A percentile compares a stretch with the other conserved stretches of the same genome.
Conservation (phyloP, 2,888 invertebrate genomes). For the Eristalis pertinax region DNA sequence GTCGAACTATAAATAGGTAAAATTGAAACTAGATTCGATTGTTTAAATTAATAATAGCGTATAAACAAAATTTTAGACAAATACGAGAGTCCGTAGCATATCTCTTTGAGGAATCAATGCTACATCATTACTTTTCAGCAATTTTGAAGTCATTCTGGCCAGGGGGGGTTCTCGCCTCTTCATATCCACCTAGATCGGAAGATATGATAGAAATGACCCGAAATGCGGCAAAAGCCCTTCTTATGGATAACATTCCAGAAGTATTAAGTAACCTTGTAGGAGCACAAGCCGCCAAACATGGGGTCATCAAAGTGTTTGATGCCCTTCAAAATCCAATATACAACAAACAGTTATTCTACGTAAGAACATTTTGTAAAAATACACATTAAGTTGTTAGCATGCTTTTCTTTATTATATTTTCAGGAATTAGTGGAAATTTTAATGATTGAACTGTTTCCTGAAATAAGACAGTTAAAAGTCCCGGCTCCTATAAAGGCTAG, state of each 20-base stretch:
- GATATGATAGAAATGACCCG: conserved; percentile 87
- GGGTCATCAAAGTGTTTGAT: conserved; percentile 92
- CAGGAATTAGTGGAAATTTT: conserved; percentile 87
- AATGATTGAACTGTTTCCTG: conserved; percentile 87
- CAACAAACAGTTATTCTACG: conserved; percentile 95
- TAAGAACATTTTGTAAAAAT: conserved; percentile 82
- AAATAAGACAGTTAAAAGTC: conserved; percentile 84
- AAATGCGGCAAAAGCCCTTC: conserved; percentile 84
- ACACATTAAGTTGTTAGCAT: background rate
- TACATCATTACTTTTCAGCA: conserved; percentile 92
- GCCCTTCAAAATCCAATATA: conserved; percentile 91
- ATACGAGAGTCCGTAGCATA: conserved; percentile 93
- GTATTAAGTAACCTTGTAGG: conserved; percentile 92
- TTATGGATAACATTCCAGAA: conserved; percentile 89
- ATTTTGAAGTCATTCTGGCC: conserved; percentile 95
- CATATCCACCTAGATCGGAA: conserved; percentile 82
- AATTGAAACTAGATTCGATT: background rate
- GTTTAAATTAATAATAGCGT: background rate
- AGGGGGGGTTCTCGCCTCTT: conserved; percentile 87
- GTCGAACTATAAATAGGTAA: conserved; percentile 93
- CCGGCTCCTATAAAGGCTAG: conserved; percentile 59
- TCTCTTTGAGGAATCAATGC: conserved; percentile 94
- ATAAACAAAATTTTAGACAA: conserved; percentile 84
- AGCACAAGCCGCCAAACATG: conserved; percentile 91
- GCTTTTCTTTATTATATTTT: background rate